phyloP scores from a whole-genome alignment of 2,888 invertebrate genomes.

The Neoitamus cyanurus region DNA sequence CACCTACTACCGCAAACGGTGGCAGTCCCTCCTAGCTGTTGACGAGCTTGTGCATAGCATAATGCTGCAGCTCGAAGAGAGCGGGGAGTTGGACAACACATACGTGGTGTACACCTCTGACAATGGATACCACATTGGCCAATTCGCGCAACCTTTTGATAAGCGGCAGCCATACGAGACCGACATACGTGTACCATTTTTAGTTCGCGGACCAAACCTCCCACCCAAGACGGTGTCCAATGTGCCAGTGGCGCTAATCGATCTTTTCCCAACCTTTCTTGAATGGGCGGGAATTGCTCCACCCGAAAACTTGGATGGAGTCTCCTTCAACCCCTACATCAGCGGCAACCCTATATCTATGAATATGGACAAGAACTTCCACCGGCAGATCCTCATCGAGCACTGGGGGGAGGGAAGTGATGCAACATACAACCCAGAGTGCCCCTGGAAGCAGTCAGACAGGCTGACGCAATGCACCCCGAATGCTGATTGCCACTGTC shows the following conservation, averaged over 20 bases:
- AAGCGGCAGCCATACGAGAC: slow-evolving; percentile 92
- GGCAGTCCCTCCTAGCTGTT: slow-evolving; percentile 85
- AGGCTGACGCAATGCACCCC: slow-evolving; percentile 73
- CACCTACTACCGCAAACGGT: slow-evolving; percentile 76
- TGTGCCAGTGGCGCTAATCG: slow-evolving; percentile 79
- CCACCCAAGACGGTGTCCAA: slow-evolving; percentile 66
- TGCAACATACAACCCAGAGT: slow-evolving; percentile 70
- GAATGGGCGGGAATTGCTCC: slow-evolving; percentile 72
- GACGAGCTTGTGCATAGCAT: slow-evolving; percentile 84
- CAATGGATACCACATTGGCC: slow-evolving; percentile 92
- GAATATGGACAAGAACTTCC: slow-evolving; percentile 54
- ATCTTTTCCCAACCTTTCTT: slow-evolving; percentile 85
- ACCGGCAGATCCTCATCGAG: slow-evolving; percentile 78
- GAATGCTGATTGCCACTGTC: slow-evolving; percentile 82
- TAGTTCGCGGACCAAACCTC: slow-evolving; percentile 82
- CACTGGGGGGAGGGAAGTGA: slow-evolving; percentile 82
- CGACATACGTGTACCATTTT: slow-evolving; percentile 85
- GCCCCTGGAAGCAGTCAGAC: slow-evolving; percentile 71
- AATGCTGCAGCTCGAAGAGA: slow-evolving; percentile 69
- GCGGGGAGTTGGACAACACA: slow-evolving; percentile 75
- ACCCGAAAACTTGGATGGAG: slow-evolving; percentile 73
- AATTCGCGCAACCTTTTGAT: slow-evolving; percentile 88
- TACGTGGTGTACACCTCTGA: slow-evolving; percentile 89
- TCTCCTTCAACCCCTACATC: slow-evolving; percentile 66
- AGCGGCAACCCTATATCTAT: background rate